Evolutionary conservation across 2,113 vertebrate genomes (phyloP).

Genomic region (Platichthys flesus): DNA sequence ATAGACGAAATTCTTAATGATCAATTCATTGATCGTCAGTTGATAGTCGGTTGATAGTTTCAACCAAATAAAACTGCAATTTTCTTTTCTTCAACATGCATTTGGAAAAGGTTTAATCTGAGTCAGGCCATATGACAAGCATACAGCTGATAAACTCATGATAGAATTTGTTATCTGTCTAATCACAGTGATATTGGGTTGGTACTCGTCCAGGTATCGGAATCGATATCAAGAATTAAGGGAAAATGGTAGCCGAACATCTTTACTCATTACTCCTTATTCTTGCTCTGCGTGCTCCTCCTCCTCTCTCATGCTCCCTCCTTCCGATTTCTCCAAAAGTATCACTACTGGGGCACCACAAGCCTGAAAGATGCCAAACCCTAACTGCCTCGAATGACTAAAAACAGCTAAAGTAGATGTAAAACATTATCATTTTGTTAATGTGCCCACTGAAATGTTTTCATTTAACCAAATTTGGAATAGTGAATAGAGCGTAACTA

Average conservation of each 20-base stretch:
- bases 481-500: constrained; percentile 18
- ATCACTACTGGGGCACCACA: not conserved
- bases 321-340: constrained; percentile 28
- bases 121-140: too few species aligned
- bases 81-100: too few species aligned
- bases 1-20: too few species aligned
- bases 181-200: too few species aligned
- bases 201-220: too few species aligned
- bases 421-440: constrained; percentile 11
- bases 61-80: too few species aligned
- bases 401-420: constrained; percentile 9
- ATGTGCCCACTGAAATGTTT: constrained; percentile 15
- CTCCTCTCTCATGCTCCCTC: constrained; percentile 1
- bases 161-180: too few species aligned
- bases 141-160: too few species aligned
- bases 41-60: too few species aligned
- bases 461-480: constrained; percentile 5
- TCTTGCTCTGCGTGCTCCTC: constrained; percentile 39
- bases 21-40: too few species aligned
- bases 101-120: too few species aligned
- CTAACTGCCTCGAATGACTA: constrained; percentile 15
- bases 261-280: not conserved
- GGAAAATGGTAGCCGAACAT: not conserved
- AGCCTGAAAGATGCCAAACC: constrained; percentile 11
- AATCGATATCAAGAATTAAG: too few species aligned